Evolutionary conservation across 1,140 invertebrate genomes (phyloP).

Genomic region (Caenorhabditis remanei): DNA sequence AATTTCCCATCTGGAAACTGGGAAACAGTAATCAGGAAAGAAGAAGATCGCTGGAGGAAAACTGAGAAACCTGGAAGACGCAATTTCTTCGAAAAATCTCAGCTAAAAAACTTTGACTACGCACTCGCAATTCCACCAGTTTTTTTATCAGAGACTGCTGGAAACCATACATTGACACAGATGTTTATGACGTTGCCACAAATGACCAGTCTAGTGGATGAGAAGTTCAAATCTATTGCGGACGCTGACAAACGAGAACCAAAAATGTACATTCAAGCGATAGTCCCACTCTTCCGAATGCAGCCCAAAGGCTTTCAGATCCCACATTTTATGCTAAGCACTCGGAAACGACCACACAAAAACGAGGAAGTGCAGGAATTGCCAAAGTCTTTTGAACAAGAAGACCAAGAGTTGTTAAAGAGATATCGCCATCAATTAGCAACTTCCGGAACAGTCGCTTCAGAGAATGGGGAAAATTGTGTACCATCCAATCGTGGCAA

Average conservation of each 20-base stretch:
- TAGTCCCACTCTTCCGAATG: neutral
- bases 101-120: neutral
- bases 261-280: neutral
- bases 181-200: neutral
- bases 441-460: neutral
- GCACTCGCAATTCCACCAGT: neutral
- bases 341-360: too few relatives aligned
- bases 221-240: neutral
- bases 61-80: too few relatives aligned
- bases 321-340: too few relatives aligned
- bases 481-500: neutral
- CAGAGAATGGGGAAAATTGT: neutral
- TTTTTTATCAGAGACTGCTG: neutral
- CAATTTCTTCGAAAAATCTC: too few relatives aligned
- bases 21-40: too few relatives aligned
- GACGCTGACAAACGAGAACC: slow-evolving; percentile 2
- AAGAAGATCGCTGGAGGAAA: too few relatives aligned
- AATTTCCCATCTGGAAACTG: too few relatives aligned
- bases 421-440: too few relatives aligned
- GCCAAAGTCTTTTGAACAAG: neutral
- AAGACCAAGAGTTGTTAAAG: too few relatives aligned
- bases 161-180: neutral
- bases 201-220: neutral
- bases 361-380: neutral
- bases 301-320: neutral